Percentiles rank a stretch among this genome's conserved stretches.
Evolutionary conservation across 2,797 vertebrate species (phyloP).

Genomic region (Epinephelus malabaricus): DNA sequence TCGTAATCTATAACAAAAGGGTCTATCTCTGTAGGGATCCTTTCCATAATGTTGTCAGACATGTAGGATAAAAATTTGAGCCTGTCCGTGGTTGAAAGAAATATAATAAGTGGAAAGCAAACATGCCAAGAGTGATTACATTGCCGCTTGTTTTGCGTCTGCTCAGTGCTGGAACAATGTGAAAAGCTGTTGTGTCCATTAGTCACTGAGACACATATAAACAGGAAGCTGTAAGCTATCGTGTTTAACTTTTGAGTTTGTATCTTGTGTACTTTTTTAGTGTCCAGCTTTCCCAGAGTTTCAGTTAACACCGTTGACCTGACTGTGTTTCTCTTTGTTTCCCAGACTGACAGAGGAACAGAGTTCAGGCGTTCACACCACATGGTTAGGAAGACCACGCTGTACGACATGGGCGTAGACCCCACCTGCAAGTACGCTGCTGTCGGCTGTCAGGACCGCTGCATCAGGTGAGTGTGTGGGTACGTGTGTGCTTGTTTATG

Average conservation of each 20-base stretch:
- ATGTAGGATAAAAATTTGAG: no score
- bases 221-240: not conserved
- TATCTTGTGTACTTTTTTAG: not conserved
- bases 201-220: not conserved
- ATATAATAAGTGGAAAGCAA: no score
- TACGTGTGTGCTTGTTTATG: not conserved
- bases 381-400: conserved; percentile 92
- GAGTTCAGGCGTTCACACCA: conserved; percentile 94
- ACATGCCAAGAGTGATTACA: no score
- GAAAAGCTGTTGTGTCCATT: no score
- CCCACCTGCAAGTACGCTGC: conserved; percentile 93
- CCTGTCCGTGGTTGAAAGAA: no score
- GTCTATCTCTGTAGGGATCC: no score
- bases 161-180: no score
- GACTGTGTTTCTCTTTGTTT: not conserved
- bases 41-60: no score
- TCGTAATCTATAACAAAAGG: no score
- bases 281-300: not conserved
- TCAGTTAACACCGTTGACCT: not conserved
- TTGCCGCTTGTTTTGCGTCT: no score
- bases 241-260: not conserved
- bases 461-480: conserved; percentile 87
- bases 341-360: conserved; percentile 89
- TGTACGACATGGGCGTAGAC: conserved; percentile 95
- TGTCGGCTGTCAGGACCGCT: conserved; percentile 95